Evolutionary conservation across 1,140 invertebrate genomes (phyloP).

Genomic region (Listronotus bonariensis): DNA sequence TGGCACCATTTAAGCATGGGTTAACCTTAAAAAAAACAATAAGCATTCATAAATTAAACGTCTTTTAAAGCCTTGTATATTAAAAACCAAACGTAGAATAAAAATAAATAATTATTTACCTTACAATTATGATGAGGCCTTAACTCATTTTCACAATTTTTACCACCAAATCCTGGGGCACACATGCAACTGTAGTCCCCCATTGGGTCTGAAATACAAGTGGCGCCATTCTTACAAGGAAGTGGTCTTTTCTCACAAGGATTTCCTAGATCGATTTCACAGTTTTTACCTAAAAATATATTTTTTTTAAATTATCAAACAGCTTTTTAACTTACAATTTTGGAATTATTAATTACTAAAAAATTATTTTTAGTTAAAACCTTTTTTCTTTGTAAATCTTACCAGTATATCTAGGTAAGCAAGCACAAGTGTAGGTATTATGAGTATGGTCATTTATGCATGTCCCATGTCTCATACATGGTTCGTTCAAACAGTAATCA

Average conservation of each 20-base stretch:
- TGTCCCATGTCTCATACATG: slow-evolving; percentile 79
- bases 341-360: too few relatives aligned
- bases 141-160: slow-evolving; percentile 77
- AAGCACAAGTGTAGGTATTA: slow-evolving; percentile 79
- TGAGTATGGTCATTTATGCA: slow-evolving; percentile 71
- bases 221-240: slow-evolving; percentile 74
- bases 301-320: too few relatives aligned
- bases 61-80: too few relatives aligned
- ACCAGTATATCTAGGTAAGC: slow-evolving; percentile 63
- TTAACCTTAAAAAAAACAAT: slow-evolving; percentile 55
- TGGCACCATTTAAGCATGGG: slow-evolving; percentile 75
- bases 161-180: slow-evolving; percentile 68
- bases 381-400: not conserved
- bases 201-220: slow-evolving; percentile 71
- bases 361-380: too few relatives aligned
- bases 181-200: slow-evolving; percentile 81
- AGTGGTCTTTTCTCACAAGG: slow-evolving; percentile 62
- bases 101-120: not conserved
- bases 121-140: slow-evolving; percentile 73
- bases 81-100: too few relatives aligned
- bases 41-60: too few relatives aligned
- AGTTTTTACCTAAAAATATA: slow-evolving; percentile 76
- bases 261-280: slow-evolving; percentile 75
- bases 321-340: too few relatives aligned
- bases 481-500: slow-evolving; percentile 76